Evolutionary conservation across 2,888 invertebrate genomes (phyloP), one percentile per base, ranked within the genome.

Genomic region (Chloromyia formosa): DNA sequence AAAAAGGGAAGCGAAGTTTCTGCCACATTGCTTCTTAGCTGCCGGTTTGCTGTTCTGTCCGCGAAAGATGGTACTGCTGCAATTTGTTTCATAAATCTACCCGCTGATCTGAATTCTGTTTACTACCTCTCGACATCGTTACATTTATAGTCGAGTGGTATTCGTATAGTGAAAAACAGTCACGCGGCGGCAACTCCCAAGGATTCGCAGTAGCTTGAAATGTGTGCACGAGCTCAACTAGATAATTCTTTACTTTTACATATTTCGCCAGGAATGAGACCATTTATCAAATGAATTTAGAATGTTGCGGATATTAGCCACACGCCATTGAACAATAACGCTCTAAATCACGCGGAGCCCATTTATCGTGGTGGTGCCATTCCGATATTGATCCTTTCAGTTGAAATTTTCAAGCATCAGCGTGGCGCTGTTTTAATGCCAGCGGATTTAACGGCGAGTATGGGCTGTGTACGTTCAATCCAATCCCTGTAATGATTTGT

Each of bases 1-100:
- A 35, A 35, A 35, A 35, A 35, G 27, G 7, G 7, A 35, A 35
- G 3, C 27, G 27, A 35, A 35, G 7, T 7, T 35, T 35, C 7
- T 35, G 7, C 27, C 27, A 35, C 27, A 35, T 35, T 35, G 27
- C 27, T 35, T 35, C 27, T 35, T 35, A 35, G 27, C 7, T 35
- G 27, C 27, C 7, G 27, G 27, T 35, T 35, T 7, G 27, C 7
- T 35, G 27, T 35, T 2, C 27, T 35, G 27, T 35, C 27, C 27
- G 27, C 7, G 27, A 7, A 35, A 35, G 27, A 35, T 35, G 27
- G 2, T 35, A 7, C 27, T 35, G 66, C 20, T n/a, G 23, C 45
- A 49, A 16, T 49, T n/a, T 49, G 22, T 45, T 45, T 66, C 66
- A 66, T 66, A 66, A 66, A 66, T 66, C 66, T 66, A 66, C 45